These are phyloP conservation scores for Pseudonaja textilis DNA, from an alignment of 2,113 vertebrate species.

Conservation along the genomic window DNA sequence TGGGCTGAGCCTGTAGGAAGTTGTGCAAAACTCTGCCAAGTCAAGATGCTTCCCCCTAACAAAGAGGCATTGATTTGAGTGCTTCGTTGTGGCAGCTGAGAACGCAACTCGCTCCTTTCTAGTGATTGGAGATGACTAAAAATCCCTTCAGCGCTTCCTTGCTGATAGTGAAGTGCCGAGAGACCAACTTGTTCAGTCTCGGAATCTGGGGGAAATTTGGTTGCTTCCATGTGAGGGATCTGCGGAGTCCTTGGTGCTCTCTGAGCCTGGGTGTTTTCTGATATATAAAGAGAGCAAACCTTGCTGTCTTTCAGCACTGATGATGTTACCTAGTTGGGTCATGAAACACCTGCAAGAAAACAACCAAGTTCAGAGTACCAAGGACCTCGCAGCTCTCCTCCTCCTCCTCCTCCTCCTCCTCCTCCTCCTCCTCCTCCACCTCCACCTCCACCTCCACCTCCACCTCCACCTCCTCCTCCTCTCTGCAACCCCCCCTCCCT, in stretches of 20 bases:
- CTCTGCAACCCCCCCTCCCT: neutral
- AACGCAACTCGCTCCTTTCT: constrained; percentile 6
- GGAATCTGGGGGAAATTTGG: neutral
- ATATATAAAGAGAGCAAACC: neutral
- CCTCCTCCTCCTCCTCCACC: too few species aligned
- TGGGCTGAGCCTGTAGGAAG: constrained; percentile 34
- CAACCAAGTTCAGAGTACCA: too few species aligned
- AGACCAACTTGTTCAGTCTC: neutral
- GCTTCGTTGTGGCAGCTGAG: constrained; percentile 38
- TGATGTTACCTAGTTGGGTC: neutral
- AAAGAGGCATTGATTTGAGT: constrained; percentile 56
- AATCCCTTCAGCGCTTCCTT: neutral
- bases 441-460: too few species aligned
- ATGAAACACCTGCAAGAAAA: neutral
- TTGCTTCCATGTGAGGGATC: neutral
- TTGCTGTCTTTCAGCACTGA: neutral
- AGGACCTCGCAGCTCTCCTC: too few species aligned
- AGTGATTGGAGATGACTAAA: constrained; percentile 15
- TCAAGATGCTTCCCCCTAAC: constrained; percentile 47
- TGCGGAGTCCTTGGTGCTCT: neutral
- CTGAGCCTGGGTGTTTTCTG: neutral
- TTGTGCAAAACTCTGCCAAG: constrained; percentile 54
- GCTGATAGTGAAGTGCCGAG: neutral
- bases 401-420: too few species aligned
- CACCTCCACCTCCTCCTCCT: too few species aligned